Percentiles rank a stretch among this genome's conserved stretches.
phyloP scores from a whole-genome alignment of 2,888 invertebrate genomes.

The Hofmannophila pseudospretella region DNA sequence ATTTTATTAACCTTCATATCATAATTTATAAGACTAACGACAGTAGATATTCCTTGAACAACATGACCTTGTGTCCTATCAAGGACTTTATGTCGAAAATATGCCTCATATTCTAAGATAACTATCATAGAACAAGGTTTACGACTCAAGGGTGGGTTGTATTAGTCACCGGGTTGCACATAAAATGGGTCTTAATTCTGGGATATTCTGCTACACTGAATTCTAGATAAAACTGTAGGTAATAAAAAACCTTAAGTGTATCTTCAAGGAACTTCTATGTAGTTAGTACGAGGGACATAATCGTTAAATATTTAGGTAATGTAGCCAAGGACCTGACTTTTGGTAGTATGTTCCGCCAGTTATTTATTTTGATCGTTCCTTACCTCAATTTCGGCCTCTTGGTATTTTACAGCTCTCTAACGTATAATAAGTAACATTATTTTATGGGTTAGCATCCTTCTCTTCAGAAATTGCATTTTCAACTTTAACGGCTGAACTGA shows the following conservation, averaged over 20 bases:
- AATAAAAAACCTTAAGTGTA: constrained; percentile 8
- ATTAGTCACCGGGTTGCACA: constrained; percentile 9
- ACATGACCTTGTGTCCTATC: neutral
- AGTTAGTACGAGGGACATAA: neutral
- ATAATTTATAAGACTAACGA: too few species aligned
- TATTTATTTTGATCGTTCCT: too few species aligned
- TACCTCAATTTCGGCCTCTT: too few species aligned
- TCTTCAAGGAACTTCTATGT: constrained; percentile 9
- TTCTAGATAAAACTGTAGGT: constrained; percentile 4
- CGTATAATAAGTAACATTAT: too few species aligned
- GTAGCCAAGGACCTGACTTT: neutral
- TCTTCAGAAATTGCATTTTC: too few species aligned
- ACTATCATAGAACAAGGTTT: constrained; percentile 8
- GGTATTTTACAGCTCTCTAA: too few species aligned
- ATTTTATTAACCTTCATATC: too few species aligned
- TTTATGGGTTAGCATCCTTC: too few species aligned
- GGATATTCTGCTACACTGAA: constrained; percentile 2
- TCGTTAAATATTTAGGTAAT: constrained; percentile 4
- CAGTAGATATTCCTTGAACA: neutral
- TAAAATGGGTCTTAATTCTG: neutral
- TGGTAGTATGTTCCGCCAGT: too few species aligned
- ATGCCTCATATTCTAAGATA: constrained; percentile 3
- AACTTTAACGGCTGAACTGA: too few species aligned
- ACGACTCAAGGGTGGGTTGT: constrained; percentile 4
- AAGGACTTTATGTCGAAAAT: constrained; percentile 1